Percentiles rank a stretch among this genome's conserved stretches.
phyloP scores from a whole-genome alignment of 37 sponge, comb jelly and placozoan genomes.

The Spongilla lacustris region DNA sequence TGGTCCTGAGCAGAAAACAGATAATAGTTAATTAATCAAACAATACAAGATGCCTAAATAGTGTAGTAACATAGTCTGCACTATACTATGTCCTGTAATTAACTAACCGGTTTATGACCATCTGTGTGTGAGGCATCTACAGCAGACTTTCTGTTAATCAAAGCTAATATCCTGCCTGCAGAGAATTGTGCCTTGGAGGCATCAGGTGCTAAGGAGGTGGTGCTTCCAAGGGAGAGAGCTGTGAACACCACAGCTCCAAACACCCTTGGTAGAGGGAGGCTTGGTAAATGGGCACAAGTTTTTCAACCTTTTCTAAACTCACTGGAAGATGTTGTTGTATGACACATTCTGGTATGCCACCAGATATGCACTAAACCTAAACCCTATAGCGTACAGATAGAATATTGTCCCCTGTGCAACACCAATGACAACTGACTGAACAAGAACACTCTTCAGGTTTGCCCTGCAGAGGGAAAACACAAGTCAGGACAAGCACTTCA shows the following conservation, averaged over 20 bases:
- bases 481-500: no score
- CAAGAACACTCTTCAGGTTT: conserved; percentile 42
- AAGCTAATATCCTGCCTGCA: conserved; percentile 68
- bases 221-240: conserved; percentile 85
- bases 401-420: conserved; percentile 78
- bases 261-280: no score
- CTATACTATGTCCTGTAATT: no score
- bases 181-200: conserved; percentile 73
- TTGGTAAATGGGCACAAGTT: neutral
- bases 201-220: conserved; percentile 84
- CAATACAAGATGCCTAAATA: neutral
- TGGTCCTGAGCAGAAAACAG: conserved; percentile 11
- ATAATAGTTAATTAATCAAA: neutral
- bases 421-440: conserved; percentile 51
- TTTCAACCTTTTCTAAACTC: neutral
- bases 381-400: conserved; percentile 77
- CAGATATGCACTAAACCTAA: conserved; percentile 75
- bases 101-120: conserved; percentile 58
- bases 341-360: conserved; percentile 28
- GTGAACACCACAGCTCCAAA: conserved; percentile 94
- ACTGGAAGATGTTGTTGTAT: conserved; percentile 75
- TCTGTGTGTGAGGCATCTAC: conserved; percentile 58
- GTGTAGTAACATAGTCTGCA: no score
- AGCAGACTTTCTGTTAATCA: conserved; percentile 54
- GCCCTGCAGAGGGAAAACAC: neutral